Conservation (phyloP, 2,113 vertebrate species). For the Tylochromis polylepis region DNA sequence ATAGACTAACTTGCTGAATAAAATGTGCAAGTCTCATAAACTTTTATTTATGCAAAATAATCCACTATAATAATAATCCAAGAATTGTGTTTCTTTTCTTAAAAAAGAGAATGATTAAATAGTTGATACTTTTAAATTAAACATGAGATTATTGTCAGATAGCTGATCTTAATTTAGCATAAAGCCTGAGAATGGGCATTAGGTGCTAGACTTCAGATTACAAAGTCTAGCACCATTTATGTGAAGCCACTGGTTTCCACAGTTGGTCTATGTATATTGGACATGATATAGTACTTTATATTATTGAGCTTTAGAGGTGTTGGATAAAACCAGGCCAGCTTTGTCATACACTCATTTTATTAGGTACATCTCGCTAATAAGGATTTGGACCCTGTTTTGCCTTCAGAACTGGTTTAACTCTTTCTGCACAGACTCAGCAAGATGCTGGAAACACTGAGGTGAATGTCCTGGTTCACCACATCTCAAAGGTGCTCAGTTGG, state of each 20-base stretch:
- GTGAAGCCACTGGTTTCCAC: not conserved
- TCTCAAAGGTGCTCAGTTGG: not conserved
- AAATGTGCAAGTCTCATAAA: not conserved
- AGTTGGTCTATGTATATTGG: not conserved
- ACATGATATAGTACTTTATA: not conserved
- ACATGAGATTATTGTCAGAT: not conserved
- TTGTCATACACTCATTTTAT: not conserved
- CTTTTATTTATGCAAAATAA: not conserved
- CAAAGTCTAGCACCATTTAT: no score
- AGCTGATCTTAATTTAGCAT: no score
- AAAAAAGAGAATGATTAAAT: no score
- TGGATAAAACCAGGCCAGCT: not conserved
- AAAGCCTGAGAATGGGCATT: no score
- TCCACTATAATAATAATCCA: no score
- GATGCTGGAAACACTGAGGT: no score
- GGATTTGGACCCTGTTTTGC: no score
- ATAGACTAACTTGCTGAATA: not conserved
- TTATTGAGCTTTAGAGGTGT: not conserved
- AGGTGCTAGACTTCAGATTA: no score
- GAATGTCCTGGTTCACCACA: not conserved
- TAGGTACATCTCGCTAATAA: no score
- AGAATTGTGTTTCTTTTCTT: no score
- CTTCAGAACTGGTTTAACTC: no score
- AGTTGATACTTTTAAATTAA: not conserved
- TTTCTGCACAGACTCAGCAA: no score